A percentile compares a stretch with the other conserved stretches of the same genome.
Evolutionary conservation across 2,888 invertebrate species (phyloP).

Genomic region (Epiblema foenella): DNA sequence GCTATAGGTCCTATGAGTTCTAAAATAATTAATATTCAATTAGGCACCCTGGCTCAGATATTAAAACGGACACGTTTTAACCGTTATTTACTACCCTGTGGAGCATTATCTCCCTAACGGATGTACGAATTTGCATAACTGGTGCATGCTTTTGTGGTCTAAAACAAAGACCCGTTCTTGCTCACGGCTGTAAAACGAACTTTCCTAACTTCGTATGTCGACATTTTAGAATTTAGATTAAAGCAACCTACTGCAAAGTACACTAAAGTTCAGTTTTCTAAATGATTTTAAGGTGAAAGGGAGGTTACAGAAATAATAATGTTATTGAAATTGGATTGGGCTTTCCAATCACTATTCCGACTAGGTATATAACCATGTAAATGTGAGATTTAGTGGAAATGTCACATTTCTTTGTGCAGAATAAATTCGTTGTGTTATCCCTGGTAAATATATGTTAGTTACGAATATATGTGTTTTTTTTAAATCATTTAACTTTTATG

Average conservation of each 20-base stretch:
- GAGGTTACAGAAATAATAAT: background rate
- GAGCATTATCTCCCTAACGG: slow-evolving; percentile 34
- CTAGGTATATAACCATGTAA: background rate
- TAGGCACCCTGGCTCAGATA: slow-evolving; percentile 7
- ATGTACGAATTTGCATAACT: slow-evolving; percentile 31
- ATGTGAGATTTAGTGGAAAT: slow-evolving; percentile 1
- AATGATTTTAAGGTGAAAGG: background rate
- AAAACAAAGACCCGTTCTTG: slow-evolving; percentile 12
- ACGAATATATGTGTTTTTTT: too few species aligned
- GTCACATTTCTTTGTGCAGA: background rate
- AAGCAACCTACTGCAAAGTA: background rate
- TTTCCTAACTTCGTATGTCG: background rate
- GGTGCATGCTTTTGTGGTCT: slow-evolving; percentile 25
- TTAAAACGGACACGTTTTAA: slow-evolving; percentile 11
- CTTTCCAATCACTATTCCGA: slow-evolving; percentile 7
- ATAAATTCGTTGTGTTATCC: background rate
- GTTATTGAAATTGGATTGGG: background rate
- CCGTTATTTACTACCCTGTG: slow-evolving; percentile 13
- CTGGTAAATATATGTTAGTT: too few species aligned
- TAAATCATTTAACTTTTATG: too few species aligned
- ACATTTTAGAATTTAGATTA: background rate
- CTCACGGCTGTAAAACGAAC: background rate
- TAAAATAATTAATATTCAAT: slow-evolving; percentile 15
- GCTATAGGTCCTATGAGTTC: too few species aligned
- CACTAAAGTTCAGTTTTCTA: background rate